Evolutionary conservation across 2,113 vertebrate genomes (phyloP).

Genomic region (Pontoporia blainvillei): DNA sequence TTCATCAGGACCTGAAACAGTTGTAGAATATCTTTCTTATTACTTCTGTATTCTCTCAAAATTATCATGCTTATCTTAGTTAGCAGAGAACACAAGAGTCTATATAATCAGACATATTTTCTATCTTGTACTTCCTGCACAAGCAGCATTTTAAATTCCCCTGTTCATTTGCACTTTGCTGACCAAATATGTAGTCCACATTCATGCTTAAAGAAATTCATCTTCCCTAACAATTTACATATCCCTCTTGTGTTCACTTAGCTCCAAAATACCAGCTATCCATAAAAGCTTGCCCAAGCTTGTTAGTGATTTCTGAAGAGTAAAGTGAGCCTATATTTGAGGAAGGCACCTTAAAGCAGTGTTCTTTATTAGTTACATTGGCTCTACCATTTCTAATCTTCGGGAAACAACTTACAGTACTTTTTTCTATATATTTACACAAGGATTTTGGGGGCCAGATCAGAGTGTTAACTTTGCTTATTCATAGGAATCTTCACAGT

Average conservation of each 20-base stretch:
- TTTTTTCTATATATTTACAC: background rate
- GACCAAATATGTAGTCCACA: slow-evolving; percentile 1
- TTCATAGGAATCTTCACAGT: background rate
- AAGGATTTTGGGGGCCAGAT: background rate
- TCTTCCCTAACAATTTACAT: background rate
- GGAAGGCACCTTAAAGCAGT: background rate
- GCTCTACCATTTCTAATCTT: background rate
- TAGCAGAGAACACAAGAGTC: background rate
- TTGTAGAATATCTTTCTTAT: background rate
- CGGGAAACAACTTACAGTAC: background rate
- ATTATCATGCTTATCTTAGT: background rate
- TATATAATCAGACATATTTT: background rate
- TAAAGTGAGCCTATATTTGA: background rate
- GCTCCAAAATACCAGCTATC: background rate
- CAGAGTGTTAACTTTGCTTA: background rate
- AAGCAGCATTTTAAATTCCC: slow-evolving; percentile 52
- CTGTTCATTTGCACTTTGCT: slow-evolving; percentile 48
- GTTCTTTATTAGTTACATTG: background rate
- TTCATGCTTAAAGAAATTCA: background rate
- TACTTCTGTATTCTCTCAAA: background rate
- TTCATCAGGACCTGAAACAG: background rate
- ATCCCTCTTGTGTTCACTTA: background rate
- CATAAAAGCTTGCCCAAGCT: background rate
- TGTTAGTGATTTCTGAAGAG: slow-evolving; percentile 31
- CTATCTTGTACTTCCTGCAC: slow-evolving; percentile 27